Evolutionary conservation across 1,140 invertebrate genomes (phyloP).

Genomic region (Aphis gossypii): DNA sequence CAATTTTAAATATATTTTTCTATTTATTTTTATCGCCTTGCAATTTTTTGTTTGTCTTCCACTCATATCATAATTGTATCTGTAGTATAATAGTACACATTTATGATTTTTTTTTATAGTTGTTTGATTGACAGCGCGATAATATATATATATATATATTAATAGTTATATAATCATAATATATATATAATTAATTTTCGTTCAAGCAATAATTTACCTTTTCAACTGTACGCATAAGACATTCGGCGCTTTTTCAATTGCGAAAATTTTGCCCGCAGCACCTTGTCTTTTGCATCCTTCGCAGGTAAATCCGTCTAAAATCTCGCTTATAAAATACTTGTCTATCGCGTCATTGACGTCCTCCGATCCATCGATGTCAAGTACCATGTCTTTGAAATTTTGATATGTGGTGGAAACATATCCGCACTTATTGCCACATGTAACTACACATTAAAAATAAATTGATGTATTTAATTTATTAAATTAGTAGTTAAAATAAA

Average conservation of each 20-base stretch:
- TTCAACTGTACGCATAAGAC: conserved; percentile 94
- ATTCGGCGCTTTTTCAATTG: conserved; percentile 88
- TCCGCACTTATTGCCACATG: conserved; percentile 77
- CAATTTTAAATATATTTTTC: too few relatives aligned
- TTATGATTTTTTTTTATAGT: not conserved
- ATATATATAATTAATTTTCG: not conserved
- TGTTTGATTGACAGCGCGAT: not conserved
- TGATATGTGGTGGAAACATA: conserved; percentile 88
- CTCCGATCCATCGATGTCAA: conserved; percentile 87
- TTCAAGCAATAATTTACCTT: conserved; percentile 67
- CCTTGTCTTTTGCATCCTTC: conserved; percentile 92
- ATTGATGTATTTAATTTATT: not conserved
- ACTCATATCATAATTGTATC: conserved; percentile 64
- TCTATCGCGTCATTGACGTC: conserved; percentile 83
- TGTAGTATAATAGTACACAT: conserved; percentile 63
- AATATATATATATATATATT: not conserved
- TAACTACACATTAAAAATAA: conserved; percentile 69
- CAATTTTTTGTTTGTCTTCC: too few relatives aligned
- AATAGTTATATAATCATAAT: not conserved
- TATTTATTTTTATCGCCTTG: too few relatives aligned
- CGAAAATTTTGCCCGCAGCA: conserved; percentile 90
- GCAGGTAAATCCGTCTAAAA: conserved; percentile 83
- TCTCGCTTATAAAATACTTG: conserved; percentile 82
- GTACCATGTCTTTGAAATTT: conserved; percentile 88
- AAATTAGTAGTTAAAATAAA: not conserved